Evolutionary conservation across 2,797 vertebrate genomes (phyloP).

Genomic region (Pipistrellus pipistrellus): DNA sequence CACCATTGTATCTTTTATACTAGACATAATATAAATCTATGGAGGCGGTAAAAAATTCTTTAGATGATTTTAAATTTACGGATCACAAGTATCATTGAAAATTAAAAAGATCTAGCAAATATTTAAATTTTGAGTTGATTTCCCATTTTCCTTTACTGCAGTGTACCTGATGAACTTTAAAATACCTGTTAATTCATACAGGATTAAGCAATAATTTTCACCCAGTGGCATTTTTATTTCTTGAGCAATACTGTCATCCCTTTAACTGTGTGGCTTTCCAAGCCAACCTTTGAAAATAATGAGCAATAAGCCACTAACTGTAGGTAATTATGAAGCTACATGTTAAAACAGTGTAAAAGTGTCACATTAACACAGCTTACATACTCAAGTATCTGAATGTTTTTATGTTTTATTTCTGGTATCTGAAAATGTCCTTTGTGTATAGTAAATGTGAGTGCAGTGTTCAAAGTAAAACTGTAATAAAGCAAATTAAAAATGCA

Average conservation of each 20-base stretch:
- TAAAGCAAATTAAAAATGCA: conserved; percentile 59
- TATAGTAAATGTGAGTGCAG: neutral
- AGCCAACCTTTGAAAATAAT: conserved; percentile 47
- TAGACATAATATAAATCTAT: neutral
- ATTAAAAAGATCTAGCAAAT: conserved; percentile 26
- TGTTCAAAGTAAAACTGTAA: conserved; percentile 51
- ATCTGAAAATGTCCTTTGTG: conserved; percentile 34
- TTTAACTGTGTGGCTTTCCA: conserved; percentile 34
- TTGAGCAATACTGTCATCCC: neutral
- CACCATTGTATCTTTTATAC: neutral
- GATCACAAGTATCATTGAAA: neutral
- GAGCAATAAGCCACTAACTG: conserved; percentile 55
- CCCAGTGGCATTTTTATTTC: conserved; percentile 21
- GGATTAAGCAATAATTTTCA: conserved; percentile 50
- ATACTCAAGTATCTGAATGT: neutral
- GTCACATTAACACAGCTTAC: conserved; percentile 14
- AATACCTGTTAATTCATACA: conserved; percentile 19
- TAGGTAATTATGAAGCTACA: conserved; percentile 57
- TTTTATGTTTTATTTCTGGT: conserved; percentile 36
- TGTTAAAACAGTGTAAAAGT: conserved; percentile 46
- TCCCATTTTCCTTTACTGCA: conserved; percentile 14
- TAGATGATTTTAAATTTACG: conserved; percentile 17
- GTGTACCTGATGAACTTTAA: conserved; percentile 14
- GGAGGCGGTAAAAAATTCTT: neutral
- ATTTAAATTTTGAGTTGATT: conserved; percentile 44